phyloP scores from a whole-genome alignment of 2,113 vertebrate species.

The Beaufortia kweichowensis region DNA sequence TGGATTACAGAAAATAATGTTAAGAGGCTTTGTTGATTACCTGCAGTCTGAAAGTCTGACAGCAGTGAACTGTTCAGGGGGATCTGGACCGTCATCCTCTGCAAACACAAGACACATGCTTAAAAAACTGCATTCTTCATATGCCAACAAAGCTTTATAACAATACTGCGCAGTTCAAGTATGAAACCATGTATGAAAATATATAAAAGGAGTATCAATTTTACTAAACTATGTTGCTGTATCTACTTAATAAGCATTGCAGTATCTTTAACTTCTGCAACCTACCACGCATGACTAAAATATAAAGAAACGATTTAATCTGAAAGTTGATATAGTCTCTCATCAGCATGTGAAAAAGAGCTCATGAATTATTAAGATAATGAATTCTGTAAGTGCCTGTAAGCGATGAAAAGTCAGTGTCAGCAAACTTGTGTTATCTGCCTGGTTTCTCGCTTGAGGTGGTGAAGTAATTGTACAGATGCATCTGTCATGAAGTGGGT shows the following conservation, averaged over 20 bases:
- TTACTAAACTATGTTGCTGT: background rate
- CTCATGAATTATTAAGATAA: background rate
- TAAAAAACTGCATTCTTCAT: background rate
- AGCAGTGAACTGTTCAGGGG: constrained; percentile 95
- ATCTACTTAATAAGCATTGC: background rate
- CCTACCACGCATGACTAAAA: background rate
- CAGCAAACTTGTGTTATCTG: too few relatives aligned
- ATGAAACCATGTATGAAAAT: background rate
- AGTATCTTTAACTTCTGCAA: background rate
- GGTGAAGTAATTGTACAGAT: background rate
- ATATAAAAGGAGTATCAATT: too few relatives aligned
- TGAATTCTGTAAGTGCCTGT: background rate
- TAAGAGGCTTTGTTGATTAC: constrained; percentile 59
- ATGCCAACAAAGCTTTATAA: too few relatives aligned
- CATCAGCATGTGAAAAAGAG: background rate
- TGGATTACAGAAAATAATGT: background rate
- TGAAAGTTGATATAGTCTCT: background rate
- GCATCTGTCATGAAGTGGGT: background rate
- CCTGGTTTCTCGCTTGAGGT: too few relatives aligned
- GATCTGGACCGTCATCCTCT: constrained; percentile 92
- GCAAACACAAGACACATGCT: constrained; percentile 43
- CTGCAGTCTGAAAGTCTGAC: constrained; percentile 93
- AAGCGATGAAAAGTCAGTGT: background rate
- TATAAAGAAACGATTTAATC: background rate
- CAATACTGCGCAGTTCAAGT: background rate